phyloP scores from a whole-genome alignment of 2,888 invertebrate species.

The Aleiodes alternator region DNA sequence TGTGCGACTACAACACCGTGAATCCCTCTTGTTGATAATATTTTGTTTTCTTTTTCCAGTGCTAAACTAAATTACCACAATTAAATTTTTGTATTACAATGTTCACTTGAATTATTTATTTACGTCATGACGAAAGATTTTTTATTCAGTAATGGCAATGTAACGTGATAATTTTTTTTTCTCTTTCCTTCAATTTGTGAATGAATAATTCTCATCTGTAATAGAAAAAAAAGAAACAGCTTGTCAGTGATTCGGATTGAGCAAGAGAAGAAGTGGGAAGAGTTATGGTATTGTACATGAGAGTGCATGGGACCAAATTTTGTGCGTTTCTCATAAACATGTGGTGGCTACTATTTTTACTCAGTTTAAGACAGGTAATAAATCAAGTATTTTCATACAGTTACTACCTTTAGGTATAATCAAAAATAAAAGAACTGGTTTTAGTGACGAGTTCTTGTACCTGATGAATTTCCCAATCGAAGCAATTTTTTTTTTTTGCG shows the following conservation, averaged over 20 bases:
- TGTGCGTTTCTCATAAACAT: constrained; percentile 49
- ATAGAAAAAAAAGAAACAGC: constrained; percentile 2
- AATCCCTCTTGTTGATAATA: constrained; percentile 8
- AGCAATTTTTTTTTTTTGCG: no score
- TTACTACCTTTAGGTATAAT: no score
- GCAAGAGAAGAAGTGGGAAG: not conserved
- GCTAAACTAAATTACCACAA: not conserved
- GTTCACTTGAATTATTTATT: constrained; percentile 30
- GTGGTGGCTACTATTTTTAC: constrained; percentile 52
- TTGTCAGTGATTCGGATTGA: constrained; percentile 29
- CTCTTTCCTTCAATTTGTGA: not conserved
- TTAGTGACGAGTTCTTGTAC: no score
- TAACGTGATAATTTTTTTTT: constrained; percentile 51
- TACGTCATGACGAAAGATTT: constrained; percentile 54
- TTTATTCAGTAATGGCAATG: constrained; percentile 53
- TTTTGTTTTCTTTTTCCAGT: not conserved
- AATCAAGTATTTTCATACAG: not conserved
- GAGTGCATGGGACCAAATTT: constrained; percentile 57
- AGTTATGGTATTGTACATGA: constrained; percentile 48
- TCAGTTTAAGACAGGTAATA: constrained; percentile 54
- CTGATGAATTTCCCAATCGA: no score
- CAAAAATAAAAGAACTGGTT: no score
- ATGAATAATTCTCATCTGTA: constrained; percentile 10
- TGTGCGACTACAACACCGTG: constrained; percentile 15
- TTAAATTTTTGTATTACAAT: not conserved